Conservation (phyloP, 2,888 invertebrate species). For the Sinotaia quadrata region DNA sequence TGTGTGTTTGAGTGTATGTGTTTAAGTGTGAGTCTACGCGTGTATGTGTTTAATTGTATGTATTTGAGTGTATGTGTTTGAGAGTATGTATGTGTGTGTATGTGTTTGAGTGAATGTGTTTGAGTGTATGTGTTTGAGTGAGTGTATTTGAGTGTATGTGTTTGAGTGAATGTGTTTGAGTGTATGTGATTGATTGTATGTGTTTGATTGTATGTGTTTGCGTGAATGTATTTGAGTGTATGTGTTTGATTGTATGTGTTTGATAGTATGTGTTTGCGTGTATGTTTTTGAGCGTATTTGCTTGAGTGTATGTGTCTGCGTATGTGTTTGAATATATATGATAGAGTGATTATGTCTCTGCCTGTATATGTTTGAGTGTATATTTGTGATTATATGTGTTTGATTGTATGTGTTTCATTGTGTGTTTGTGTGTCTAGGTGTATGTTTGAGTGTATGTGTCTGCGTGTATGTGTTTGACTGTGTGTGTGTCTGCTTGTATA, state of each 20-base stretch:
- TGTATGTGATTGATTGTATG: neutral
- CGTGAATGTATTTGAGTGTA: neutral
- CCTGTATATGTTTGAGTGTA: neutral
- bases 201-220: slow-evolving; percentile 9
- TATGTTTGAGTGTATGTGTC: neutral
- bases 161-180: slow-evolving; percentile 1
- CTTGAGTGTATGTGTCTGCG: neutral
- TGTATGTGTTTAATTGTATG: neutral
- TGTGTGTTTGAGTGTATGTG: neutral
- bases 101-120: neutral
- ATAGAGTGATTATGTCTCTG: neutral
- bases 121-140: slow-evolving; percentile 2
- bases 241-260: neutral
- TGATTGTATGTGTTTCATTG: neutral
- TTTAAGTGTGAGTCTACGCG: neutral
- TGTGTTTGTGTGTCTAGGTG: neutral
- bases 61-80: neutral
- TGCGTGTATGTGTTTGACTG: neutral
- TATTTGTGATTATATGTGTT: neutral
- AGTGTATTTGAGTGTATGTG: neutral
- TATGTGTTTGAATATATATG: slow-evolving; percentile 4
- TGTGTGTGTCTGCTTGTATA: neutral
- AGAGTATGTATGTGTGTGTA: slow-evolving; percentile 1
- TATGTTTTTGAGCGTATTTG: slow-evolving; percentile 1
- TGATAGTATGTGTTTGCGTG: neutral